phyloP scores from a whole-genome alignment of 2,797 vertebrate genomes.

The Cottoperca gobio region DNA sequence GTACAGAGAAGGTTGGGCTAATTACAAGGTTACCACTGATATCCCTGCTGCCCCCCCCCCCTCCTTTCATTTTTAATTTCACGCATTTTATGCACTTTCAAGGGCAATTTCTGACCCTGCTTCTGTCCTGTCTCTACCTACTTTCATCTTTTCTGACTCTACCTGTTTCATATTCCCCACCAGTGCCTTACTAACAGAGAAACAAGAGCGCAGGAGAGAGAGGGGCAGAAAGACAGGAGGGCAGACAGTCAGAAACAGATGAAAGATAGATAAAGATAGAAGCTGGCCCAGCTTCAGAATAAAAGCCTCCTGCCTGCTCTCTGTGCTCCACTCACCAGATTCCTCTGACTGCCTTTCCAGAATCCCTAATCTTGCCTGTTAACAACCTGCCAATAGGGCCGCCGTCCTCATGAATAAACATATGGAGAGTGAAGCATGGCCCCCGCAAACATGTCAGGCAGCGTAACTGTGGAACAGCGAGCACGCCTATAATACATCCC shows the following conservation, averaged over 20 bases:
- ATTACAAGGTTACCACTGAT: slow-evolving; percentile 39
- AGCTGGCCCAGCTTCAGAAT: slow-evolving; percentile 55
- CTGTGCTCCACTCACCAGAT: slow-evolving; percentile 50
- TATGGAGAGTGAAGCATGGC: slow-evolving; percentile 60
- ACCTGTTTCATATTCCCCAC: slow-evolving; percentile 73
- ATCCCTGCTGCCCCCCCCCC: slow-evolving; percentile 38
- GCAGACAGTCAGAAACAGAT: slow-evolving; percentile 71
- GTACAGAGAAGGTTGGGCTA: slow-evolving; percentile 38
- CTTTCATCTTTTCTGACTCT: slow-evolving; percentile 67
- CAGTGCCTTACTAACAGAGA: slow-evolving; percentile 50
- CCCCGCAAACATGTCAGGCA: slow-evolving; percentile 75
- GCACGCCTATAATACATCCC: slow-evolving; percentile 51
- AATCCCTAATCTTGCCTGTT: slow-evolving; percentile 74
- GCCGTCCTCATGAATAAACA: slow-evolving; percentile 79
- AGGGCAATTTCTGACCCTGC: slow-evolving; percentile 70
- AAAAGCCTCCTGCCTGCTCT: slow-evolving; percentile 52
- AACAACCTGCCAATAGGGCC: slow-evolving; percentile 80
- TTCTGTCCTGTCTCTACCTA: slow-evolving; percentile 57
- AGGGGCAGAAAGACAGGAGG: slow-evolving; percentile 59
- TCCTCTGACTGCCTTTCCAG: slow-evolving; percentile 65
- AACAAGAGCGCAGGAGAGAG: slow-evolving; percentile 47
- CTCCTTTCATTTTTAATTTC: slow-evolving; percentile 75
- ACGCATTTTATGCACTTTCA: slow-evolving; percentile 75
- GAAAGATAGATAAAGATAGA: slow-evolving; percentile 76
- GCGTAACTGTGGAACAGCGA: slow-evolving; percentile 24